These are phyloP conservation scores for Cylindroiulus punctatus DNA, from an alignment of 2,888 invertebrate species.

Conservation along the genomic window DNA sequence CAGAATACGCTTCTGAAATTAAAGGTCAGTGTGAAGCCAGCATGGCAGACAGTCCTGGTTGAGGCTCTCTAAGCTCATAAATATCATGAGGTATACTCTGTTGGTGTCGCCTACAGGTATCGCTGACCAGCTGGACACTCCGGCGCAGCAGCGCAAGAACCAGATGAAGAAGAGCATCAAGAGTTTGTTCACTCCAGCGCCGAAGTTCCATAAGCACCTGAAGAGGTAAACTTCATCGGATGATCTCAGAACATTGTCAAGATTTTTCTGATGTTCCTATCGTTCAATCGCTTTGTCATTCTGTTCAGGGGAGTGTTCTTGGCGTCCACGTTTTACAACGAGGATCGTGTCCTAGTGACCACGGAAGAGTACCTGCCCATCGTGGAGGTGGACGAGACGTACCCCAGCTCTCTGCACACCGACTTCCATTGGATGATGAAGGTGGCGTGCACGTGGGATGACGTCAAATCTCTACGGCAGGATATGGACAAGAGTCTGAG, in stretches of 20 bases:
- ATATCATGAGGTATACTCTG: neutral
- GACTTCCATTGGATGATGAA: slow-evolving; percentile 99
- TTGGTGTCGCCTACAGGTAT: slow-evolving; percentile 49
- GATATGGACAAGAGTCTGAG: slow-evolving; percentile 95
- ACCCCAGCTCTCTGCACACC: slow-evolving; percentile 85
- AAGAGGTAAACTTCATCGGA: slow-evolving; percentile 72
- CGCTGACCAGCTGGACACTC: slow-evolving; percentile 68
- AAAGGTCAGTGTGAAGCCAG: slow-evolving; percentile 62
- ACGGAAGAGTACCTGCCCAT: slow-evolving; percentile 97
- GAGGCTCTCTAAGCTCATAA: neutral
- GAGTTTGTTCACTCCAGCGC: slow-evolving; percentile 93
- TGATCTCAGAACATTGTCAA: neutral
- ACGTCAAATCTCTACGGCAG: slow-evolving; percentile 87
- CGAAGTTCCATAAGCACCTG: slow-evolving; percentile 95
- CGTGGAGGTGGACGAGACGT: slow-evolving; percentile 96
- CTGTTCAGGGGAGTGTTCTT: slow-evolving; percentile 87
- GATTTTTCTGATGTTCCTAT: slow-evolving; percentile 37
- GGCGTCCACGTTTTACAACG: slow-evolving; percentile 91
- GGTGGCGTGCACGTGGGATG: slow-evolving; percentile 97
- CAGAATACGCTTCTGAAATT: slow-evolving; percentile 74
- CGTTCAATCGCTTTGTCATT: slow-evolving; percentile 44
- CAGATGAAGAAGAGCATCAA: slow-evolving; percentile 79
- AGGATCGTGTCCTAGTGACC: slow-evolving; percentile 94
- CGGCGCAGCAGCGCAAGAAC: slow-evolving; percentile 75
- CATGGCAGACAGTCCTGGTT: neutral